A percentile compares a stretch with the other conserved stretches of the same genome.
Conservation (phyloP, 2,797 vertebrate species). For the Acanthiza pusilla region DNA sequence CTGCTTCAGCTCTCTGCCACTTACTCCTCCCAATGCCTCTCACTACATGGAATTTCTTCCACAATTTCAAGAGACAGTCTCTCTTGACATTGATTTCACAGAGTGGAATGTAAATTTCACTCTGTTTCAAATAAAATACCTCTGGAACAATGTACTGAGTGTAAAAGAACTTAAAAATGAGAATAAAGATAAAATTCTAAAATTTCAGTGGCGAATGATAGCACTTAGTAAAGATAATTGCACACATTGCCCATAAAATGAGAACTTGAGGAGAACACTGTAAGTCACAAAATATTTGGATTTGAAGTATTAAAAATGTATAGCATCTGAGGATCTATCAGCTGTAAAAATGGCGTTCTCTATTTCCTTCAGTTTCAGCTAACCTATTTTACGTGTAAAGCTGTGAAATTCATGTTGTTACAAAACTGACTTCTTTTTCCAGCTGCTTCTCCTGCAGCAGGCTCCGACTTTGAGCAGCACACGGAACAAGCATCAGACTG, state of each 20-base stretch:
- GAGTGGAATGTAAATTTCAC: neutral
- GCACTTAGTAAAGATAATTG: conserved; percentile 13
- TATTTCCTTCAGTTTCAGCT: neutral
- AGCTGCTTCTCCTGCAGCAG: neutral
- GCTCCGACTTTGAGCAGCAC: neutral
- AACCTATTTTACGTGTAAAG: neutral
- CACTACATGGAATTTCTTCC: neutral
- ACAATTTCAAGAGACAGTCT: neutral
- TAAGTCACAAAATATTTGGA: neutral
- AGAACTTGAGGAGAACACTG: neutral
- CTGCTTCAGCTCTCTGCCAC: neutral
- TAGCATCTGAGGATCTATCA: neutral
- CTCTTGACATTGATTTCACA: neutral
- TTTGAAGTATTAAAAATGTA: neutral
- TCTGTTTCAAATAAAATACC: neutral
- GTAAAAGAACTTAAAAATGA: neutral
- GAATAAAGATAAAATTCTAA: neutral
- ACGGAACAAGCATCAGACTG: neutral
- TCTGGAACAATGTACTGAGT: neutral
- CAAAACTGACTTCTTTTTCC: neutral
- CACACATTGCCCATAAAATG: neutral
- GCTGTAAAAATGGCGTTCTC: neutral
- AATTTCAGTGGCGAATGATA: neutral
- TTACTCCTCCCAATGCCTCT: neutral
- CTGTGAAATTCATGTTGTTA: neutral